phyloP scores from a whole-genome alignment of 2,113 vertebrate genomes.

The Porphyrio hochstetteri region DNA sequence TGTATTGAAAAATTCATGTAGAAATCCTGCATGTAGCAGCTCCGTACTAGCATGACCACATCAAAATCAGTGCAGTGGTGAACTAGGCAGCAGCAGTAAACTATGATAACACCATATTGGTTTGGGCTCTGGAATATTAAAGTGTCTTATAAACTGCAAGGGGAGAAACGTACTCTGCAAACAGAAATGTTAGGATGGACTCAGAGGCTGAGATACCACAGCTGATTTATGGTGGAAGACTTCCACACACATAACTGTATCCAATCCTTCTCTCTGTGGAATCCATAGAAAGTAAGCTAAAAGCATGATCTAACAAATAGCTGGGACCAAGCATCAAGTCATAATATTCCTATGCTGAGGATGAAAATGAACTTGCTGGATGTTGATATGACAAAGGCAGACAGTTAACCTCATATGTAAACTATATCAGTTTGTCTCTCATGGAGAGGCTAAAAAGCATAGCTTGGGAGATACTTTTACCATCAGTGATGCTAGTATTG shows the following conservation, averaged over 20 bases:
- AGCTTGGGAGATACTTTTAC: not conserved
- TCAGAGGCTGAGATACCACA: not conserved
- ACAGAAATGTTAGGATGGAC: not conserved
- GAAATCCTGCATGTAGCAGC: not conserved
- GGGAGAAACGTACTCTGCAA: not conserved
- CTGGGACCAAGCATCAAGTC: not conserved
- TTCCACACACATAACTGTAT: not conserved
- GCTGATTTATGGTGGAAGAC: not conserved
- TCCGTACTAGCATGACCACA: not conserved
- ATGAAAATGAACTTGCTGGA: not conserved
- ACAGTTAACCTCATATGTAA: not conserved
- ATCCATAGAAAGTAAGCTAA: not conserved
- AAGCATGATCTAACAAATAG: slow-evolving; percentile 17
- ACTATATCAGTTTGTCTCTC: not conserved
- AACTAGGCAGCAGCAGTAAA: not conserved
- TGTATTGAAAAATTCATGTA: not conserved
- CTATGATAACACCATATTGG: not conserved
- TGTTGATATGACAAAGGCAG: not conserved
- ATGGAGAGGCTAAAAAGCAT: not conserved
- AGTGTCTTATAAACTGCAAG: not conserved
- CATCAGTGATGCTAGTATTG: not conserved
- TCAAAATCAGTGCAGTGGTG: not conserved
- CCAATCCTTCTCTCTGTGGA: not conserved
- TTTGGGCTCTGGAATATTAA: not conserved
- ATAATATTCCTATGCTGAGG: not conserved